Conservation (phyloP, 2,888 invertebrate species). For the Cephus sareptanus region DNA sequence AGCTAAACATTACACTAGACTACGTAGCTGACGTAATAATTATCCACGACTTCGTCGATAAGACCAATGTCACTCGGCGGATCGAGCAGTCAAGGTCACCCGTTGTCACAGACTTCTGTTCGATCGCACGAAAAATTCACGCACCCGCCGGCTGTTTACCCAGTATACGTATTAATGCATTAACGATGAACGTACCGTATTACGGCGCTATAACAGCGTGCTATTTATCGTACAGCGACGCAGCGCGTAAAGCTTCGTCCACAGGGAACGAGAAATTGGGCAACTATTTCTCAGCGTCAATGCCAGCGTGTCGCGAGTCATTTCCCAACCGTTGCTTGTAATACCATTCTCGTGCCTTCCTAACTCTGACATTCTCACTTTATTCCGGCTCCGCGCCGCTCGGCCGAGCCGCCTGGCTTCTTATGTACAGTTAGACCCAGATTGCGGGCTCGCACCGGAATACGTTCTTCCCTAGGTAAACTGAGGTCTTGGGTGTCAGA, state of each 20-base stretch:
- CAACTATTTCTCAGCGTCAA: constrained; percentile 14
- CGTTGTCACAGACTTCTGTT: neutral
- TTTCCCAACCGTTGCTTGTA: constrained; percentile 37
- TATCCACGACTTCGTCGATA: neutral
- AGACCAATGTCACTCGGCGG: neutral
- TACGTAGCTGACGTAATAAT: neutral
- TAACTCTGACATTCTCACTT: constrained; percentile 36
- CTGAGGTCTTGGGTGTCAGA: neutral
- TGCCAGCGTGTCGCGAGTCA: constrained; percentile 34
- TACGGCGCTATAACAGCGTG: neutral
- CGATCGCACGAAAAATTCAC: neutral
- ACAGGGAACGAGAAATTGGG: constrained; percentile 22
- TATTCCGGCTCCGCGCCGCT: constrained; percentile 12
- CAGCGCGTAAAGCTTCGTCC: neutral
- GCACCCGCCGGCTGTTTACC: neutral
- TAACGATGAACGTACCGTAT: neutral
- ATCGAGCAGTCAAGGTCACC: neutral
- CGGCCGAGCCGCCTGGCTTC: constrained; percentile 20
- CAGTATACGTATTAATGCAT: neutral
- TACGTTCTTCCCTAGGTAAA: neutral
- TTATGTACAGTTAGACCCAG: constrained; percentile 40
- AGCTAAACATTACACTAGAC: neutral
- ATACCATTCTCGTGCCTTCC: neutral
- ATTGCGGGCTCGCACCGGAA: neutral
- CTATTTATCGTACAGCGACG: neutral